A percentile compares a stretch with the other conserved stretches of the same genome.
Evolutionary conservation across 2,888 invertebrate species (phyloP).

Genomic region (Epicampocera succincta): DNA sequence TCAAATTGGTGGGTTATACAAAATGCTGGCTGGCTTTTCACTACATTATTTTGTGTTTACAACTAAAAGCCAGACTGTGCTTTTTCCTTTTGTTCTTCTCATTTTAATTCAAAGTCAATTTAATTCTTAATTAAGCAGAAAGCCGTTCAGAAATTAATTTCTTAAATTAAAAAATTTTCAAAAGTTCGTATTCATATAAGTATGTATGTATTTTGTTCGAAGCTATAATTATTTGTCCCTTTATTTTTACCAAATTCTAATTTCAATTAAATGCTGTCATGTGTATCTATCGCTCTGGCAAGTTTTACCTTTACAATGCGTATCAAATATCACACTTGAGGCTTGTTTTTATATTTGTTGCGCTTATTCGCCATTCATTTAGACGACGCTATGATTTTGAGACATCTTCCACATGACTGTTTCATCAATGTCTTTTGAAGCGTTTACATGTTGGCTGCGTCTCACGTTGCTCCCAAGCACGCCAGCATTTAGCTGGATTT

Average conservation of each 20-base stretch:
- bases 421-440: constrained; percentile 69
- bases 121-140: constrained; percentile 32
- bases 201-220: no score
- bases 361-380: constrained; percentile 8
- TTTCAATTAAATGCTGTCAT: constrained; percentile 54
- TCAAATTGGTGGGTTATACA: no score
- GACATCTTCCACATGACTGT: constrained; percentile 63
- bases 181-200: no score
- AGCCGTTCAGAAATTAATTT: background rate
- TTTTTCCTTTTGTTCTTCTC: background rate
- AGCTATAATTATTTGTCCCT: no score
- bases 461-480: background rate
- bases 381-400: constrained; percentile 37
- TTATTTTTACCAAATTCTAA: background rate
- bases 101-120: constrained; percentile 43
- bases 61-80: constrained; percentile 25
- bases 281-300: constrained; percentile 62
- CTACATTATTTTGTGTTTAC: constrained; percentile 39
- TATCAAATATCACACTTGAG: constrained; percentile 80
- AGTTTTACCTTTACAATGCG: constrained; percentile 72
- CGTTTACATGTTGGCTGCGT: constrained; percentile 40
- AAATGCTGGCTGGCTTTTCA: constrained; percentile 18
- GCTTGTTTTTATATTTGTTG: constrained; percentile 49
- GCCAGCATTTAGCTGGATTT: no score
- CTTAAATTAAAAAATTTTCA: no score